These are phyloP conservation scores for Melikaiella ostensackeni DNA, from an alignment of 2,888 invertebrate genomes.

Conservation along the genomic window DNA sequence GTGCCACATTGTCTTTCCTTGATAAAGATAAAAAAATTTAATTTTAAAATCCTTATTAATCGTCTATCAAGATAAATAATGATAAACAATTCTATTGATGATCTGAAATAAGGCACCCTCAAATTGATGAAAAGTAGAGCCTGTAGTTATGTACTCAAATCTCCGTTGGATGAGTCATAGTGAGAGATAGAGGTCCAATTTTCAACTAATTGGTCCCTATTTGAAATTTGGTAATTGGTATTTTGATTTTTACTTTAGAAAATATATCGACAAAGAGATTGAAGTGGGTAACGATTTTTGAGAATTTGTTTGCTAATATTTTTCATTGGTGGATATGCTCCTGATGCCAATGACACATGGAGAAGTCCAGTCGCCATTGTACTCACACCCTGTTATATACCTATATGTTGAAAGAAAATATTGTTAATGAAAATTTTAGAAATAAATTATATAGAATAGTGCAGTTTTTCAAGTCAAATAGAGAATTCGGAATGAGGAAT, in stretches of 20 bases:
- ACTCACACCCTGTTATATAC: background rate
- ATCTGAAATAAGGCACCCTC: background rate
- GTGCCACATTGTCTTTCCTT: slow-evolving; percentile 14
- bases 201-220: background rate
- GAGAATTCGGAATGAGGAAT: background rate
- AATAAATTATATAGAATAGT: background rate
- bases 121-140: background rate
- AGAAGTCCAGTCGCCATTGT: slow-evolving; percentile 35
- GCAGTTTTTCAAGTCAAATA: background rate
- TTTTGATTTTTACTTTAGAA: background rate
- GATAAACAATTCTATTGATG: background rate
- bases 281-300: background rate
- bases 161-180: slow-evolving; percentile 4
- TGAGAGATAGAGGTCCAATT: background rate
- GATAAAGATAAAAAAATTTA: background rate
- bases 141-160: background rate
- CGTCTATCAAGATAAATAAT: too few relatives aligned
- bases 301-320: background rate
- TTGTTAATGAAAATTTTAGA: background rate
- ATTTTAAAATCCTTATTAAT: background rate
- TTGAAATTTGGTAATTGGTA: background rate
- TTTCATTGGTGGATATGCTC: background rate
- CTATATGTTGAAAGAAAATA: slow-evolving; percentile 3
- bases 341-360: slow-evolving; percentile 35
- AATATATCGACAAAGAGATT: background rate